Percentiles rank a stretch among this genome's conserved stretches.
Conservation (phyloP, 1,140 invertebrate genomes). For the Brachionus manjavacas region DNA sequence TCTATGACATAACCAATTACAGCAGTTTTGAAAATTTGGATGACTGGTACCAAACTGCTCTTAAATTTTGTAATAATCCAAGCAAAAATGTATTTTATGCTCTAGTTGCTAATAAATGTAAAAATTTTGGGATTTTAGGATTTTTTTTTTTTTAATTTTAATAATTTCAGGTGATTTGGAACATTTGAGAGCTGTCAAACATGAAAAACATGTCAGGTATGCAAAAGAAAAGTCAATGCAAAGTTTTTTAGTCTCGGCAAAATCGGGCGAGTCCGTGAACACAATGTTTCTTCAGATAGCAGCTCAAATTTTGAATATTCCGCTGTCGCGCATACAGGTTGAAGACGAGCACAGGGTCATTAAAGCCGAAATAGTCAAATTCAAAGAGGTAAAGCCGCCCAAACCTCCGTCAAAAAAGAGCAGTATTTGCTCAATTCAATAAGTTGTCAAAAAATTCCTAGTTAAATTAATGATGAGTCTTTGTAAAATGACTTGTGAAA, state of each 20-base stretch:
- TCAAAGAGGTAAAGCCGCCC: conserved; percentile 1
- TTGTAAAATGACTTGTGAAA: background rate
- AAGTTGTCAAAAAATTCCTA: no score
- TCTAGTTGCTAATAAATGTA: conserved; percentile 78
- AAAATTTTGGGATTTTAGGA: conserved; percentile 45
- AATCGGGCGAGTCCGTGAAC: conserved; percentile 76
- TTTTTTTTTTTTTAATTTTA: background rate
- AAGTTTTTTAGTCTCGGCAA: conserved; percentile 73
- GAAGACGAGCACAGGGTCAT: conserved; percentile 66
- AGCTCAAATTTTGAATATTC: conserved; percentile 65
- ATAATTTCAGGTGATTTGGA: conserved; percentile 69
- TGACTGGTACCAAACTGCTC: conserved; percentile 68
- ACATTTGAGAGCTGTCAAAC: conserved; percentile 72
- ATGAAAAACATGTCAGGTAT: conserved; percentile 73
- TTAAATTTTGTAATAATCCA: conserved; percentile 60
- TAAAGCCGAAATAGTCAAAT: conserved; percentile 62
- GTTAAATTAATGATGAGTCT: background rate
- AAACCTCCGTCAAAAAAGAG: conserved; percentile 9
- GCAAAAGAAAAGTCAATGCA: conserved; percentile 69
- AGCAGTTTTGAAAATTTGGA: conserved; percentile 72
- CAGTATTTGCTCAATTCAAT: conserved; percentile 19
- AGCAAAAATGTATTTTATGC: conserved; percentile 65
- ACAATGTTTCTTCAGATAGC: conserved; percentile 65
- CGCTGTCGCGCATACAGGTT: conserved; percentile 64
- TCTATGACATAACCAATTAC: conserved; percentile 79